Percentiles rank a stretch among this genome's conserved stretches.
phyloP scores from a whole-genome alignment of 1,140 invertebrate species.

The Drosophila mojavensis region DNA sequence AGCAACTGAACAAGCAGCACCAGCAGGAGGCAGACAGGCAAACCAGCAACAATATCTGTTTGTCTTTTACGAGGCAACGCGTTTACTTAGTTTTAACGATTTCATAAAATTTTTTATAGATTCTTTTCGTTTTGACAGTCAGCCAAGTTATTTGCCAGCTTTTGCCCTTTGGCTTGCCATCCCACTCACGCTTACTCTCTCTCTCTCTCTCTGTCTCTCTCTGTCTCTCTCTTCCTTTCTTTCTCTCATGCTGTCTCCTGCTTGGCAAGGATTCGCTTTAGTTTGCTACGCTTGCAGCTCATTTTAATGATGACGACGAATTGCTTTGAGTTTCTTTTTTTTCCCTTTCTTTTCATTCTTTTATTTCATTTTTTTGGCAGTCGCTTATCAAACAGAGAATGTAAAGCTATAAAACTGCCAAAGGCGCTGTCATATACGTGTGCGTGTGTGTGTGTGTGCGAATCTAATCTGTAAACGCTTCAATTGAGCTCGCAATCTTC shows the following conservation, averaged over 20 bases:
- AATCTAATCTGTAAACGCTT: slow-evolving; percentile 44
- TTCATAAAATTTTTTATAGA: slow-evolving; percentile 43
- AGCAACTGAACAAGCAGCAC: background rate
- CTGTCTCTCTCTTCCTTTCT: background rate
- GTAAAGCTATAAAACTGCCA: slow-evolving; percentile 37
- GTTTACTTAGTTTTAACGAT: slow-evolving; percentile 48
- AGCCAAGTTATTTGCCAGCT: slow-evolving; percentile 23
- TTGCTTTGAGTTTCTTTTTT: background rate
- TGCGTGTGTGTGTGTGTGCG: slow-evolving; percentile 24
- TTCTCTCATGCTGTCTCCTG: too few species aligned
- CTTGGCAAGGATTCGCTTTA: slow-evolving; percentile 10
- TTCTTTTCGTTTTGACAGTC: slow-evolving; percentile 36
- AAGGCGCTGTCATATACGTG: slow-evolving; percentile 12
- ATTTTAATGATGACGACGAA: slow-evolving; percentile 43
- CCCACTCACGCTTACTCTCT: background rate
- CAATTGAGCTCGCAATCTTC: slow-evolving; percentile 56
- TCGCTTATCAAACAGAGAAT: slow-evolving; percentile 29
- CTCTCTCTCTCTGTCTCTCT: background rate
- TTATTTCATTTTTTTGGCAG: slow-evolving; percentile 8
- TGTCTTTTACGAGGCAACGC: slow-evolving; percentile 34
- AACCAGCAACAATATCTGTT: slow-evolving; percentile 28
- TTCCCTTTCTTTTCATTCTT: slow-evolving; percentile 3
- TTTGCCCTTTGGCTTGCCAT: background rate
- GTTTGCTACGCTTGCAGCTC: slow-evolving; percentile 34
- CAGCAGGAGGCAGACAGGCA: background rate